A percentile compares a stretch with the other conserved stretches of the same genome.
These are phyloP conservation scores for Ara ararauna DNA, from an alignment of 2,797 vertebrate species.

Conservation along the genomic window DNA sequence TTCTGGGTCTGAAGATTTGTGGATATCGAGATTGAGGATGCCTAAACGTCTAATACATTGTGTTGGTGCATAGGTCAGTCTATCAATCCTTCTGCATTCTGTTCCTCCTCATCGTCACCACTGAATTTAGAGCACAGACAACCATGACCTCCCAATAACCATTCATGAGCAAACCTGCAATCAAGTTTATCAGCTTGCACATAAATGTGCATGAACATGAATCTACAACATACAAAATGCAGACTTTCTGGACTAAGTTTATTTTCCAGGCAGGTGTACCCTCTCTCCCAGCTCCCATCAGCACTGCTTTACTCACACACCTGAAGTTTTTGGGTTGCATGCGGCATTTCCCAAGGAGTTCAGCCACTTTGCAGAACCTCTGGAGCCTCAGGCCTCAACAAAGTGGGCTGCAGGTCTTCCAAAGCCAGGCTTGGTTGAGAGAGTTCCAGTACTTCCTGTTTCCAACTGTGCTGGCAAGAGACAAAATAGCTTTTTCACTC, in stretches of 20 bases:
- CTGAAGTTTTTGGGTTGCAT: neutral
- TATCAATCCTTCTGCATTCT: neutral
- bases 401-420: constrained; percentile 36
- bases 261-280: neutral
- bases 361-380: constrained; percentile 11
- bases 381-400: neutral
- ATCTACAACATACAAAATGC: neutral
- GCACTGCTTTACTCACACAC: neutral
- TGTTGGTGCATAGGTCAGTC: neutral
- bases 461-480: constrained; percentile 48
- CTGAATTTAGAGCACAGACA: neutral
- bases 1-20: neutral
- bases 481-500: constrained; percentile 49
- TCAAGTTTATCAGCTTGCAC: neutral
- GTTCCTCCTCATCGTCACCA: neutral
- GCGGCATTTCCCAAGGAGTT: constrained; percentile 24
- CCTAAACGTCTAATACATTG: rapidly evolving
- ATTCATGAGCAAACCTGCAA: neutral
- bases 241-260: neutral
- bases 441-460: constrained; percentile 36
- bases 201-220: neutral
- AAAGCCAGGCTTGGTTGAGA: neutral
- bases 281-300: neutral
- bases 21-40: rapidly evolving
- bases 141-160: neutral